Percentiles rank a stretch among this genome's conserved stretches.
phyloP scores from a whole-genome alignment of 2,113 vertebrate species.

The Ginglymostoma cirratum region DNA sequence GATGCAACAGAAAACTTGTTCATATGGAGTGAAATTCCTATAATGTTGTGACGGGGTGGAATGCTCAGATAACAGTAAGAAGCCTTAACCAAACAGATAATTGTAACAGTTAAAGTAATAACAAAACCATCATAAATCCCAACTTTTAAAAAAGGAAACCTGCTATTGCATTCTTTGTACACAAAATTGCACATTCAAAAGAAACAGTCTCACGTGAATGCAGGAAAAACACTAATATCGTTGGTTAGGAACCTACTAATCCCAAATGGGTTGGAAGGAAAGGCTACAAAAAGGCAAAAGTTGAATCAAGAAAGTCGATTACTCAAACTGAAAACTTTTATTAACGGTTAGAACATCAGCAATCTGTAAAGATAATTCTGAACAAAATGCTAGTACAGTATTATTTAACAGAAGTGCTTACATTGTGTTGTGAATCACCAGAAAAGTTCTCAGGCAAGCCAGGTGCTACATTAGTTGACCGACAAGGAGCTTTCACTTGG shows the following conservation, averaged over 20 bases:
- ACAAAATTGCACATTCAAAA: not conserved
- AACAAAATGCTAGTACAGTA: not conserved
- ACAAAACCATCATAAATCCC: not conserved
- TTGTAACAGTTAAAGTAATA: not conserved
- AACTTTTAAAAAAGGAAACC: not conserved
- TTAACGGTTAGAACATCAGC: not conserved
- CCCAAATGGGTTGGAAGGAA: not conserved
- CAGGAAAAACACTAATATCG: not conserved
- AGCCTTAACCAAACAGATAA: not conserved
- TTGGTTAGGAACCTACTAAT: not conserved
- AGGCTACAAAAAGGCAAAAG: not conserved
- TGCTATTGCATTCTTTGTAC: not conserved
- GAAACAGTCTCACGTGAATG: not conserved
- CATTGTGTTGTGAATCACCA: not conserved
- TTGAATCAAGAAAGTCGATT: not conserved
- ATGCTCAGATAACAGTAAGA: too few relatives aligned
- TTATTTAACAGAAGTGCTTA: not conserved
- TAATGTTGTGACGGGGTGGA: too few relatives aligned
- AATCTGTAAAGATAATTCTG: not conserved
- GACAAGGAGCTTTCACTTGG: not conserved
- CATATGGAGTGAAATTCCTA: too few relatives aligned
- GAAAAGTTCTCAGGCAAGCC: not conserved
- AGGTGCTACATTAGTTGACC: not conserved
- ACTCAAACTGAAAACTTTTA: not conserved
- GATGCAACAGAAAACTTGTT: not conserved